Conservation (phyloP, 2,113 vertebrate species). For the Alces alces region DNA sequence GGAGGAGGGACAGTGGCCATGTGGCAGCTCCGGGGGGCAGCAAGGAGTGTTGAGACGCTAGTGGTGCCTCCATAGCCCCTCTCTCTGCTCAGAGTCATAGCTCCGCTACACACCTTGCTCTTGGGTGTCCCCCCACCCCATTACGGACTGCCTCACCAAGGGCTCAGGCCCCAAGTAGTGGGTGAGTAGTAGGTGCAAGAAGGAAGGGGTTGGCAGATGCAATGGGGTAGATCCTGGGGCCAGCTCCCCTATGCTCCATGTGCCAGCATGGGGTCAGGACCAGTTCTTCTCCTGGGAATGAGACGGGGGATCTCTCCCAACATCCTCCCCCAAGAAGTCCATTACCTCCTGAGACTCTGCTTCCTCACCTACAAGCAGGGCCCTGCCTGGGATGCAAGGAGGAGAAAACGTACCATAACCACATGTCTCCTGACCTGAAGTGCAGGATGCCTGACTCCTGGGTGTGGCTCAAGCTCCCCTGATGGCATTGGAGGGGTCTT, state of each 20-base stretch:
- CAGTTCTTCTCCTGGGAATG: neutral
- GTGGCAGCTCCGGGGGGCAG: neutral
- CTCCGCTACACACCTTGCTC: neutral
- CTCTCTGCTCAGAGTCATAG: neutral
- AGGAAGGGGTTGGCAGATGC: neutral
- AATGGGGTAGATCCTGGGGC: neutral
- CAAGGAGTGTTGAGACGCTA: neutral
- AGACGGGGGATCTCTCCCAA: neutral
- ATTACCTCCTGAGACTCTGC: neutral
- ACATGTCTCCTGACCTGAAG: neutral
- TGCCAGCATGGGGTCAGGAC: neutral
- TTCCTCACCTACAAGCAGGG: neutral
- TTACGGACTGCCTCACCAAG: neutral
- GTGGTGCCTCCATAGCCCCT: accelerated
- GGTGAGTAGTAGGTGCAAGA: neutral
- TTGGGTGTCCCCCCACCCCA: neutral
- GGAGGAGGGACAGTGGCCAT: neutral
- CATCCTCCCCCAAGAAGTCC: neutral
- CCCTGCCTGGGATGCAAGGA: neutral
- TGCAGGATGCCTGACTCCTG: neutral
- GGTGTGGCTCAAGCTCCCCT: neutral
- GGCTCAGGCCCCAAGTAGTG: too few relatives aligned
- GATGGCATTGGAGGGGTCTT: neutral
- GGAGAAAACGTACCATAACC: neutral
- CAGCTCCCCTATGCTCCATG: accelerated